phyloP scores from a whole-genome alignment of 2,797 vertebrate species.

The Catamblyrhynchus diadema region DNA sequence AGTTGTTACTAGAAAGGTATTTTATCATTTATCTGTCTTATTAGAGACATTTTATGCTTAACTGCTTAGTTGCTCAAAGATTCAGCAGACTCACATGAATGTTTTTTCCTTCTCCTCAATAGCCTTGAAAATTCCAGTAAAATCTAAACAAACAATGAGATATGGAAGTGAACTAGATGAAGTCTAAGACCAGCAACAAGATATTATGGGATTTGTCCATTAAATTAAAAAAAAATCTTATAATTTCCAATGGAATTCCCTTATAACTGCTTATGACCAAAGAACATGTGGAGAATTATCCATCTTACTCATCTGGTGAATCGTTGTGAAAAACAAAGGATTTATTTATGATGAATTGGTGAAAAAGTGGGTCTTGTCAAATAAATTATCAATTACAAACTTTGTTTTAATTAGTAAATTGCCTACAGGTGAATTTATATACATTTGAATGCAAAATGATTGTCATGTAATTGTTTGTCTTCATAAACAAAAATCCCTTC shows the following conservation, averaged over 20 bases:
- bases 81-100: not conserved
- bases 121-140: not conserved
- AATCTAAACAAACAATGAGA: not conserved
- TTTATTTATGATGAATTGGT: not conserved
- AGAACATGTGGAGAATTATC: not conserved
- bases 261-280: not conserved
- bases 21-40: conserved; percentile 39
- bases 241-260: not conserved
- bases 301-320: not conserved
- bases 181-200: not conserved
- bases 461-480: not conserved
- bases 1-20: not conserved
- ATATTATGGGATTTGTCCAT: not conserved
- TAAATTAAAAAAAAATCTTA: not conserved
- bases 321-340: not conserved
- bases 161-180: not conserved
- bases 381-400: not conserved
- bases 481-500: not conserved
- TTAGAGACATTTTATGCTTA: not conserved
- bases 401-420: not conserved
- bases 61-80: not conserved
- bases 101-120: not conserved
- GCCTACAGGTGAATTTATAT: not conserved
- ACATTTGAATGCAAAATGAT: not conserved
- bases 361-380: not conserved